Percentiles rank a stretch among this genome's conserved stretches.
phyloP scores from a whole-genome alignment of 2,888 invertebrate species.

The Ptychoptera albimana region DNA sequence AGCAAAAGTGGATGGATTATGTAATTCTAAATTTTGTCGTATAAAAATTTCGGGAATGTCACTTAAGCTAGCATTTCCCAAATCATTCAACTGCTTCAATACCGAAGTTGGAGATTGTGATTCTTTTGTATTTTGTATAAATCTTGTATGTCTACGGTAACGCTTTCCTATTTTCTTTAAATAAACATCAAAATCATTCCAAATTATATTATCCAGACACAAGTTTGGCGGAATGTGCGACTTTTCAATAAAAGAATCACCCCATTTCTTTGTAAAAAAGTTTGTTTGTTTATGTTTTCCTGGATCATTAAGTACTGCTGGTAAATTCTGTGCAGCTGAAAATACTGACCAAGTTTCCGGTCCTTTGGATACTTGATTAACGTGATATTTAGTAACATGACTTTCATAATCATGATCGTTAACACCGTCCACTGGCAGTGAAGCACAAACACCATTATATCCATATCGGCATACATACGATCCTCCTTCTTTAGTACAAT shows the following conservation, averaged over 20 bases:
- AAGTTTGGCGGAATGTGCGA: slow-evolving; percentile 59
- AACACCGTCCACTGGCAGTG: slow-evolving; percentile 77
- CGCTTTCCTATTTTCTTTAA: slow-evolving; percentile 58
- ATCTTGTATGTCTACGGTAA: slow-evolving; percentile 43
- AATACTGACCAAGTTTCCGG: slow-evolving; percentile 43
- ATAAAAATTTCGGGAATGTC: slow-evolving; percentile 76
- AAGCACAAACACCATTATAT: slow-evolving; percentile 70
- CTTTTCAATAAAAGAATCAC: slow-evolving; percentile 82
- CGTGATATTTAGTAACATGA: slow-evolving; percentile 57
- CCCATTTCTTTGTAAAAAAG: slow-evolving; percentile 97
- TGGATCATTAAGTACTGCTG: slow-evolving; percentile 92
- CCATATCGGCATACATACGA: slow-evolving; percentile 80
- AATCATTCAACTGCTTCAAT: slow-evolving; percentile 11
- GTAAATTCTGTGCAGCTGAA: slow-evolving; percentile 84
- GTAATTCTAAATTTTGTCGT: slow-evolving; percentile 60
- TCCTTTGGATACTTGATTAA: slow-evolving; percentile 26
- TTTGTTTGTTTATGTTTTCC: slow-evolving; percentile 76
- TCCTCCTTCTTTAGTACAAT: slow-evolving; percentile 72
- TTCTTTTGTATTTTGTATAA: slow-evolving; percentile 14
- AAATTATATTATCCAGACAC: slow-evolving; percentile 66
- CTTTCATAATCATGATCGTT: slow-evolving; percentile 76
- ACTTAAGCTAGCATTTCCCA: slow-evolving; percentile 29
- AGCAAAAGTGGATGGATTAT: slow-evolving; percentile 64
- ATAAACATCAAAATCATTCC: slow-evolving; percentile 76
- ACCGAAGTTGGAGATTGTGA: slow-evolving; percentile 4